These are phyloP conservation scores for Eubasilissa regina DNA, from an alignment of 1,140 invertebrate species.

Conservation along the genomic window DNA sequence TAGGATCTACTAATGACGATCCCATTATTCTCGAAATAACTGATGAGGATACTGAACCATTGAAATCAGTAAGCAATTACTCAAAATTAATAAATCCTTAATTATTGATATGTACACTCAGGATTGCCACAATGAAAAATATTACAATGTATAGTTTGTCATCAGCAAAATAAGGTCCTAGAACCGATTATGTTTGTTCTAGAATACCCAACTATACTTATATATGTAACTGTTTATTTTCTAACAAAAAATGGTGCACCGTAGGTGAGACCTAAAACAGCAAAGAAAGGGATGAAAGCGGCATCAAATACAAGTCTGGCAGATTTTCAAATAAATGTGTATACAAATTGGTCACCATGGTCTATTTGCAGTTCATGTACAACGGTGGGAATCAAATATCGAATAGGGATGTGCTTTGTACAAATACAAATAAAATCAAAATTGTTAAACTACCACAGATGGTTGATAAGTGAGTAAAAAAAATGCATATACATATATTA, in stretches of 20 bases:
- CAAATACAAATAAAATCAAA: background rate
- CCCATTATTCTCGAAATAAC: slow-evolving; percentile 61
- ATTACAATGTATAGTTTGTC: too few relatives aligned
- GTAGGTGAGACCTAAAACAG: slow-evolving; percentile 23
- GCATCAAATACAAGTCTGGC: slow-evolving; percentile 1
- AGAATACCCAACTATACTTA: too few relatives aligned
- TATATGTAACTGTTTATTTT: too few relatives aligned
- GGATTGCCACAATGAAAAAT: too few relatives aligned
- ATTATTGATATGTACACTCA: too few relatives aligned
- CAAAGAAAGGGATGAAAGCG: background rate
- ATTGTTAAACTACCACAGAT: background rate
- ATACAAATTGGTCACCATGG: slow-evolving; percentile 52
- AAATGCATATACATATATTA: too few relatives aligned
- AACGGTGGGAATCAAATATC: slow-evolving; percentile 30
- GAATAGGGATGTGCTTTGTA: slow-evolving; percentile 50
- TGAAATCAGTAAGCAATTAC: background rate
- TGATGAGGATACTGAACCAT: slow-evolving; percentile 19
- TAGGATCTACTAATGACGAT: slow-evolving; percentile 49
- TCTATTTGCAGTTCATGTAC: slow-evolving; percentile 45
- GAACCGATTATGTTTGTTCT: too few relatives aligned
- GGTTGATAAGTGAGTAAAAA: background rate
- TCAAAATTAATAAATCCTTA: background rate
- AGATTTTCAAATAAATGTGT: slow-evolving; percentile 16
- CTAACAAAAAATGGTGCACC: too few relatives aligned
- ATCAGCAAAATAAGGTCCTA: too few relatives aligned